Base-by-base conservation (phyloP, 2,888 invertebrate species). In the Mylabris sibirica region DNA sequence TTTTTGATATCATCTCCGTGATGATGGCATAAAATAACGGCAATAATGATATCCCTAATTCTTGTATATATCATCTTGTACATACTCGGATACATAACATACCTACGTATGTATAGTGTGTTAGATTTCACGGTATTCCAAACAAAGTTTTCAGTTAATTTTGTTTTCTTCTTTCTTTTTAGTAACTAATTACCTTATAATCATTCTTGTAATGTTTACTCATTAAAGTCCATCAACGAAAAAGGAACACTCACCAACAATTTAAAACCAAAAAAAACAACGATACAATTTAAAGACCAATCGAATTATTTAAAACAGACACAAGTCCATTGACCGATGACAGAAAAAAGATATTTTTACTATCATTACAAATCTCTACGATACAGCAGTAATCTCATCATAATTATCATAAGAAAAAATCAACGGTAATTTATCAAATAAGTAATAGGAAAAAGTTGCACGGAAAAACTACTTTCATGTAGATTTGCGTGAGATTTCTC, bases 1-100 rank as follows among this genome's bases (percentile, higher is more conserved):
- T 60, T 60, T 49, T 49, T n/a, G 60, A 12, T 26, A 60, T 22
- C 60, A 60, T 60, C 22, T 34, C 60, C 60, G 60, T 60, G 60
- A 60, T 34, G 38, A 14, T 8, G 30, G 30, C 8, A 30, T 44
- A 38, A 6, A 12, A 59, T 49, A 49, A 49, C 49, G 49, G 49
- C 49, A 20, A 22, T 20, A 20, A 20, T 20, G 9, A 22, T 49
- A 49, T 11, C 49, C 9, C 49, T 22, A 20, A 49, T 49, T 22
- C 49, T 44, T 17, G 3, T 3, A 3, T 38, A 38, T 35, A 38
- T n/a, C 44, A 41, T 41, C n/a, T 3, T 20, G 9, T 49, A 35
- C 2, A 35, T 35, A 30, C 12, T 11, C 12, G 2, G 17, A n/a
- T 41, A 41, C 14, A 41, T 35, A 35, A 1, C 35, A 1, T 38